Evolutionary conservation across 2,113 vertebrate genomes (phyloP).

Genomic region (Sceloporus tristichus): DNA sequence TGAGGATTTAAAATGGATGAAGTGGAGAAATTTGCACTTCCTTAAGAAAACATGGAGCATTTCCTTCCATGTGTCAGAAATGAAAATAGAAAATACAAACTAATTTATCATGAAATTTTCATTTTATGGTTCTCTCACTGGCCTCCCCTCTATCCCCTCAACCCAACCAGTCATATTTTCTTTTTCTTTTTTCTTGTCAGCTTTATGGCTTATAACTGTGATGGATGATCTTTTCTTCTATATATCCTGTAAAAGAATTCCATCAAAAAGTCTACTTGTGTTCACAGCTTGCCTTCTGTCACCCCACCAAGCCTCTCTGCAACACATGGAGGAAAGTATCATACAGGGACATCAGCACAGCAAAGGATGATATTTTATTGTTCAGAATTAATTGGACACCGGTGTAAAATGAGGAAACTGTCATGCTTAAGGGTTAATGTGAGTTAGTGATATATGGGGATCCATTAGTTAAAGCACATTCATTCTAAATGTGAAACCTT

Average conservation of each 20-base stretch:
- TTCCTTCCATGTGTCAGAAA: conserved; percentile 91
- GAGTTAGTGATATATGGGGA: conserved; percentile 75
- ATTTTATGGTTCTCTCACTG: conserved; percentile 80
- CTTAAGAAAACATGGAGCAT: conserved; percentile 93
- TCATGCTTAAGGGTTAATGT: conserved; percentile 80
- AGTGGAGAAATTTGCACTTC: conserved; percentile 96
- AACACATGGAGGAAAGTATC: conserved; percentile 62
- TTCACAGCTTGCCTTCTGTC: conserved; percentile 77
- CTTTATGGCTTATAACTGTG: conserved; percentile 68
- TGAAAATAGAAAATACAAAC: conserved; percentile 86
- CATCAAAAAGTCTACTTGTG: conserved; percentile 71
- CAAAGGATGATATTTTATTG: conserved; percentile 48
- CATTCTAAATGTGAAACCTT: conserved; percentile 71
- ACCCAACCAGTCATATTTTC: conserved; percentile 74
- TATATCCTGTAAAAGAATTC: conserved; percentile 58
- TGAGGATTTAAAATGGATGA: conserved; percentile 90
- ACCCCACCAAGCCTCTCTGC: conserved; percentile 59
- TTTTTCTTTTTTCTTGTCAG: conserved; percentile 67
- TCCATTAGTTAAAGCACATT: conserved; percentile 76
- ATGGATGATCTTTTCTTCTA: conserved; percentile 71
- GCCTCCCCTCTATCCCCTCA: conserved; percentile 60
- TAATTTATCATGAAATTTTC: conserved; percentile 90
- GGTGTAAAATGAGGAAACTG: conserved; percentile 77
- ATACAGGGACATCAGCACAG: conserved; percentile 59
- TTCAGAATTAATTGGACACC: conserved; percentile 72